These are phyloP conservation scores for Pluvianellus socialis DNA, from an alignment of 2,113 vertebrate genomes.

Conservation along the genomic window DNA sequence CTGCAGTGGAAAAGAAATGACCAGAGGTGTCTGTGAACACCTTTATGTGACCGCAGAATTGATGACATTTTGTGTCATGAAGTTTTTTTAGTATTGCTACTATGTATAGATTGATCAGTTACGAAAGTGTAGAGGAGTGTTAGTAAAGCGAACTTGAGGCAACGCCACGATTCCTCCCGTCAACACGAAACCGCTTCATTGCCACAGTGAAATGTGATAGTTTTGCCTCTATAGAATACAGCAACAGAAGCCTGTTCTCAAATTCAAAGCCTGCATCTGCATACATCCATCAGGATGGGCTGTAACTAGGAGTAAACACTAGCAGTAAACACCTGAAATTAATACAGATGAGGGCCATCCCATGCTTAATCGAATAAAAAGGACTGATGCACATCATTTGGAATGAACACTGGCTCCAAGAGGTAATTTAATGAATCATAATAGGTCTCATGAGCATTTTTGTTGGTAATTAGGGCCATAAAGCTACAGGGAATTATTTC, in stretches of 20 bases:
- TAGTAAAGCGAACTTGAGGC: neutral
- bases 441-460: conserved; percentile 14
- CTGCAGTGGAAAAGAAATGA: neutral
- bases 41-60: neutral
- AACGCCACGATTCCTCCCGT: neutral
- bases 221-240: neutral
- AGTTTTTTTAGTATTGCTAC: neutral
- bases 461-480: neutral
- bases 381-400: neutral
- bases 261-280: neutral
- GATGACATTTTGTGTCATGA: neutral
- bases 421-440: conserved; percentile 19
- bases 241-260: neutral
- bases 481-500: conserved; percentile 1
- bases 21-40: neutral
- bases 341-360: neutral
- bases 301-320: neutral
- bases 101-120: neutral
- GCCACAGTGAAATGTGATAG: neutral
- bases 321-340: neutral
- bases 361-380: neutral
- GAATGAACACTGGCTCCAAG: neutral
- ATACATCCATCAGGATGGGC: neutral
- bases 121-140: neutral
- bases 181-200: neutral